A percentile compares a stretch with the other conserved stretches of the same genome.
Evolutionary conservation across 1,140 invertebrate species (phyloP).

Genomic region (Hypsibius dujardini): DNA sequence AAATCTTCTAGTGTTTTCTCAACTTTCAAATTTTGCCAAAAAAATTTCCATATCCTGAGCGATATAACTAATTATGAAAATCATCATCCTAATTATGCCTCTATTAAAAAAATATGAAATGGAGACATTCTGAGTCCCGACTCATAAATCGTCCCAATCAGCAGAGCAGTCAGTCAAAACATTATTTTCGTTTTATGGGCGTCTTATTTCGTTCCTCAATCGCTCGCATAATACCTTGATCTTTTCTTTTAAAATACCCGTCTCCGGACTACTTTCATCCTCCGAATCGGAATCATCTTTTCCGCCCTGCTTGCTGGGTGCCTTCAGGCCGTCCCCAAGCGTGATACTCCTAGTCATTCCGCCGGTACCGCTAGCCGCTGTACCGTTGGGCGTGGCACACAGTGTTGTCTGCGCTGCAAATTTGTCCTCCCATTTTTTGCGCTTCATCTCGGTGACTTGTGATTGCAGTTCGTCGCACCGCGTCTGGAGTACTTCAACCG

Average conservation of each 20-base stretch:
- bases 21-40: no score
- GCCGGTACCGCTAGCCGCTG: neutral
- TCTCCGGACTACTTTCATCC: neutral
- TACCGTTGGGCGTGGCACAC: neutral
- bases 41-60: no score
- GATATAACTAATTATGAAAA: no score
- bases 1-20: no score
- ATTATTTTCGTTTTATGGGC: no score
- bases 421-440: constrained; percentile 23
- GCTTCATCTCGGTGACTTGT: constrained; percentile 29
- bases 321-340: neutral
- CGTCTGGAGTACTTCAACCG: constrained; percentile 28
- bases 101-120: no score
- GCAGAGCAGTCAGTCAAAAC: no score
- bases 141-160: no score
- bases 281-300: neutral
- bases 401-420: neutral
- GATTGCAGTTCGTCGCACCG: constrained; percentile 30
- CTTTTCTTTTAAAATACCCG: neutral
- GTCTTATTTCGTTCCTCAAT: no score
- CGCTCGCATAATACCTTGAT: neutral
- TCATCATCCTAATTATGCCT: no score
- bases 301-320: neutral
- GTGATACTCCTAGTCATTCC: neutral
- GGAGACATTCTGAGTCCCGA: no score